Evolutionary conservation across 2,888 invertebrate genomes (phyloP).

Genomic region (Geotrupes spiniger): DNA sequence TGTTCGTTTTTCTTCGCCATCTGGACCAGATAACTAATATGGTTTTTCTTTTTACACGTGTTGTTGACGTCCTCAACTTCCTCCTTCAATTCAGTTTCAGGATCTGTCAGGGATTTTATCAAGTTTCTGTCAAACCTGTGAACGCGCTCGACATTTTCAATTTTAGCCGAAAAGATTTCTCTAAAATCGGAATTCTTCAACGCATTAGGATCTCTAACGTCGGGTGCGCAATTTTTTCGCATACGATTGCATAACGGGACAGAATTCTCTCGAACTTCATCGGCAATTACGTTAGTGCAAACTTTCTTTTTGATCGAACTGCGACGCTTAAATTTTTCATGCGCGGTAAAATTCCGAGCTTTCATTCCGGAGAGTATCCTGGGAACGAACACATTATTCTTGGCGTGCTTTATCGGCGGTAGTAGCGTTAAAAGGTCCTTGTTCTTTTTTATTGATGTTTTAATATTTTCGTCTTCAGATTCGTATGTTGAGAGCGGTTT

Average conservation of each 20-base stretch:
- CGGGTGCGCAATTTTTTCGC: not conserved
- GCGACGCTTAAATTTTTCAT: too few relatives aligned
- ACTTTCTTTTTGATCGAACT: not conserved
- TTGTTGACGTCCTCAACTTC: not conserved
- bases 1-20: slow-evolving; percentile 5
- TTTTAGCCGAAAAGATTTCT: not conserved
- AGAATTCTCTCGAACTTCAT: not conserved
- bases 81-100: not conserved
- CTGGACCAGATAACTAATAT: slow-evolving; percentile 7
- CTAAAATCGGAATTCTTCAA: slow-evolving; percentile 6
- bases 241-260: not conserved
- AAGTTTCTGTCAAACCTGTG: not conserved
- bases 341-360: not conserved
- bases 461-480: not conserved
- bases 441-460: not conserved
- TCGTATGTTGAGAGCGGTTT: not conserved
- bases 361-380: not conserved
- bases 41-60: slow-evolving; percentile 9
- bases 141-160: not conserved
- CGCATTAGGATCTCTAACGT: not conserved
- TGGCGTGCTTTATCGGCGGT: slow-evolving; percentile 1
- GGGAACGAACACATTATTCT: too few relatives aligned
- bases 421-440: not conserved
- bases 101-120: slow-evolving; percentile 8
- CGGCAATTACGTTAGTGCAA: not conserved